phyloP scores from a whole-genome alignment of 2,113 vertebrate genomes.

The Apteryx owenii region DNA sequence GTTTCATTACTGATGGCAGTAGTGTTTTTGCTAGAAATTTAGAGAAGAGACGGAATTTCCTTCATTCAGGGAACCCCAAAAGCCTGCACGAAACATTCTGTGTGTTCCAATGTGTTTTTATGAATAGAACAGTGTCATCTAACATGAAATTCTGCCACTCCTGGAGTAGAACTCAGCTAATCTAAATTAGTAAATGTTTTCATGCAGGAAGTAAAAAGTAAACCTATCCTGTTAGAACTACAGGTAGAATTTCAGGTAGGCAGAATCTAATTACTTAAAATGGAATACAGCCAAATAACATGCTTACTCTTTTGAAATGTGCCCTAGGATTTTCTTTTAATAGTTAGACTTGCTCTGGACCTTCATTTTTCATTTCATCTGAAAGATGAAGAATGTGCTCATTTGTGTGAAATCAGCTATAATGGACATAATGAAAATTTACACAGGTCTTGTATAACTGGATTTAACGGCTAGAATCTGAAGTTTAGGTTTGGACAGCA shows the following conservation, averaged over 20 bases:
- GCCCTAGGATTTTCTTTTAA: background rate
- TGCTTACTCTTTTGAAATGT: background rate
- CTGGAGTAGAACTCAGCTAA: background rate
- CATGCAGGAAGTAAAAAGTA: conserved; percentile 24
- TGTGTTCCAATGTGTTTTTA: background rate
- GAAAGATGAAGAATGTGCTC: conserved; percentile 16
- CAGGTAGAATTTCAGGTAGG: conserved; percentile 11
- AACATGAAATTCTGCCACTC: background rate
- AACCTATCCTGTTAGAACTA: conserved; percentile 4
- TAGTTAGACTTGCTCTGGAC: background rate
- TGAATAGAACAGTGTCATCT: conserved; percentile 15
- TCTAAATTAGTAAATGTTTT: conserved; percentile 5
- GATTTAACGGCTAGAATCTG: background rate
- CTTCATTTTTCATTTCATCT: conserved; percentile 36
- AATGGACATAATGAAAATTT: conserved; percentile 49
- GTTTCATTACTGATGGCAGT: background rate
- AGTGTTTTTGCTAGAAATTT: background rate
- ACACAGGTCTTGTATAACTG: conserved; percentile 46
- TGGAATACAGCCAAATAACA: conserved; percentile 14
- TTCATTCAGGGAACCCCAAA: background rate
- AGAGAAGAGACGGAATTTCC: background rate
- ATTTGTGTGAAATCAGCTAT: conserved; percentile 41
- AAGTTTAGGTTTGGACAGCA: conserved; percentile 19
- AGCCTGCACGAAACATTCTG: background rate
- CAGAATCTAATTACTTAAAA: conserved; percentile 27